These are phyloP conservation scores for Cheilosia impressa DNA, from an alignment of 2,888 invertebrate genomes.

Conservation along the genomic window DNA sequence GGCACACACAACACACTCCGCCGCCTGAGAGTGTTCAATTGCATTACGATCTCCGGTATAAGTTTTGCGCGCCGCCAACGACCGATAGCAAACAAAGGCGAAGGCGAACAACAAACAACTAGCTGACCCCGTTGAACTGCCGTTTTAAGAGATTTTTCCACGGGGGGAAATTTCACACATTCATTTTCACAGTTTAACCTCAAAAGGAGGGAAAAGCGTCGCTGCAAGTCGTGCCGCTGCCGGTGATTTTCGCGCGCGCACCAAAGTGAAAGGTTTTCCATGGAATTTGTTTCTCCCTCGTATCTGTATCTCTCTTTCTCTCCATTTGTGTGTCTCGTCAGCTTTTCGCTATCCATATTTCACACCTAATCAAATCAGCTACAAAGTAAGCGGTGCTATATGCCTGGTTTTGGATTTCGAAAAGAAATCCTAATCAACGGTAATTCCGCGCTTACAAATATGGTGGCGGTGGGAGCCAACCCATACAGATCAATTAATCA, in stretches of 20 bases:
- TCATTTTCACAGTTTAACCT: conserved; percentile 73
- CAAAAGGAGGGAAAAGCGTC: conserved; percentile 48
- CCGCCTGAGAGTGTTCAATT: conserved; percentile 58
- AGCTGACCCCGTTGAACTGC: conserved; percentile 71
- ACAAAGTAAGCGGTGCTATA: conserved; percentile 9
- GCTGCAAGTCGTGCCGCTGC: conserved; percentile 53
- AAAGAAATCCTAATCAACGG: conserved; percentile 70
- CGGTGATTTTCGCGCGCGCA: conserved; percentile 22
- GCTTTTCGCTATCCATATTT: conserved; percentile 45
- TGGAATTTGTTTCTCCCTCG: conserved; percentile 47
- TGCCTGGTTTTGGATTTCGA: conserved; percentile 13
- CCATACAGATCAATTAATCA: conserved; percentile 71
- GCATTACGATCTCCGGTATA: conserved; percentile 49
- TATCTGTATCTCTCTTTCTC: neutral
- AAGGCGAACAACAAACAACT: conserved; percentile 63
- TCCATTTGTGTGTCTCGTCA: neutral
- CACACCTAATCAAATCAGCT: conserved; percentile 67
- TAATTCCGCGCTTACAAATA: conserved; percentile 57
- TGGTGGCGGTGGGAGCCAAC: conserved; percentile 27
- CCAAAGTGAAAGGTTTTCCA: conserved; percentile 70
- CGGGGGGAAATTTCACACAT: conserved; percentile 68
- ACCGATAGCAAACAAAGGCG: conserved; percentile 56
- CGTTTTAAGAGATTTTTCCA: conserved; percentile 60
- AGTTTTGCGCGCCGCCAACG: conserved; percentile 18
- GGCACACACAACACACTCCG: conserved; percentile 57